These are phyloP conservation scores for Hirudo medicinalis DNA, from an alignment of 1,140 invertebrate genomes.

Conservation along the genomic window DNA sequence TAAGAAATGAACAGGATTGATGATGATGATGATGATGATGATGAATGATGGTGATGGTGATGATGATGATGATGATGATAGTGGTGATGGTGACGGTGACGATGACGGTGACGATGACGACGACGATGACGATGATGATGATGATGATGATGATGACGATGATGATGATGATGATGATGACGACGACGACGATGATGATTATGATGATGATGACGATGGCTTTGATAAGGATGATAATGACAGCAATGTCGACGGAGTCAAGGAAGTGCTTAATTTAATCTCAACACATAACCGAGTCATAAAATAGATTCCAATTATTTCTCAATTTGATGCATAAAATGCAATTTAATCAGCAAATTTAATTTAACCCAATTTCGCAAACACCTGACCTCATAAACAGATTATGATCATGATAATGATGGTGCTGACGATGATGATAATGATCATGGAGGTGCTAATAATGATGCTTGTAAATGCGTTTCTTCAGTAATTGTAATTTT, in stretches of 20 bases:
- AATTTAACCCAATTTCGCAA: too few relatives aligned
- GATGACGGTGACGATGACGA: not conserved
- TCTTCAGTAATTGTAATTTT: too few relatives aligned
- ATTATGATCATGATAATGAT: not conserved
- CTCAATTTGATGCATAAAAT: too few relatives aligned
- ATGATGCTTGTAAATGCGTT: not conserved
- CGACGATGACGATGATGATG: not conserved
- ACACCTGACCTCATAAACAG: not conserved
- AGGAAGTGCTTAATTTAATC: too few relatives aligned
- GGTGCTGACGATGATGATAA: not conserved
- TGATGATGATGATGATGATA: conserved; percentile 5
- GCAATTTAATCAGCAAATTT: too few relatives aligned
- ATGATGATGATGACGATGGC: conserved; percentile 5
- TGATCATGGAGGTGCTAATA: not conserved
- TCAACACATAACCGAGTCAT: too few relatives aligned
- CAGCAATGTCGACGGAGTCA: not conserved
- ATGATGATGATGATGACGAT: conserved; percentile 3
- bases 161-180: not conserved
- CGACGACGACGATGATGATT: not conserved
- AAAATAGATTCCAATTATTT: too few relatives aligned
- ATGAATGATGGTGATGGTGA: not conserved
- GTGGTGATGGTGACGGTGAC: not conserved
- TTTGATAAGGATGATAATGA: not conserved
- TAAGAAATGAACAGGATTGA: too few relatives aligned
- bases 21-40: not conserved